Evolutionary conservation across 2,113 vertebrate genomes (phyloP).

Genomic region (Oxyura jamaicensis): DNA sequence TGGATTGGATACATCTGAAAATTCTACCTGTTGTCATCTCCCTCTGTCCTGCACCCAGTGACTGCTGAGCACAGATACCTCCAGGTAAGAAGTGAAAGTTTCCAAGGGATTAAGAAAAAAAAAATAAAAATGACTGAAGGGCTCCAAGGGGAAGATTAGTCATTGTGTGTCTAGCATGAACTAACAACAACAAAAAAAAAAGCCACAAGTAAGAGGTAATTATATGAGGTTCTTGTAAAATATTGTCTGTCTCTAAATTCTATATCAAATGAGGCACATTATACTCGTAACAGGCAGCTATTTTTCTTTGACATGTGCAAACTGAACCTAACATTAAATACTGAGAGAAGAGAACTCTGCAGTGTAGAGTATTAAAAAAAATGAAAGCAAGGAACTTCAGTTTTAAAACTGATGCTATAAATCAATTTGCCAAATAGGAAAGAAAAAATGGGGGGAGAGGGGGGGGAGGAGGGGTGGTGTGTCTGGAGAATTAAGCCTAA

Average conservation of each 20-base stretch:
- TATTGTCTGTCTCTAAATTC: background rate
- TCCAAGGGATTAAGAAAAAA: background rate
- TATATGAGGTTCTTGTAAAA: background rate
- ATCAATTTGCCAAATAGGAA: background rate
- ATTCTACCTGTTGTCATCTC: accelerated
- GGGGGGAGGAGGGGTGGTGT: too few relatives aligned
- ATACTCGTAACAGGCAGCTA: background rate
- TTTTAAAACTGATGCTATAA: background rate
- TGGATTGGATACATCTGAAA: background rate
- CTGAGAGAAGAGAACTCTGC: background rate
- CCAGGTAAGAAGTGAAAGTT: background rate
- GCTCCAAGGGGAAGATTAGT: background rate
- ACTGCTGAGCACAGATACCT: background rate
- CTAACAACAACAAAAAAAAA: background rate
- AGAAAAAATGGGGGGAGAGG: too few relatives aligned
- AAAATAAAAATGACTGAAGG: background rate
- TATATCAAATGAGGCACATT: background rate
- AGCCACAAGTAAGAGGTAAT: background rate
- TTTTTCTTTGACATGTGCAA: background rate
- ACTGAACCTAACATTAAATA: background rate
- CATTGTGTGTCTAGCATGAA: background rate
- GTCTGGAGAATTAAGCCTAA: background rate
- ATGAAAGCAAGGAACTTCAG: background rate
- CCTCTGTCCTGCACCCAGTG: background rate
- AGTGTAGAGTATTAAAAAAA: background rate